Percentiles rank a stretch among this genome's conserved stretches.
phyloP scores from a whole-genome alignment of 2,797 vertebrate species.

The Anas bernieri region DNA sequence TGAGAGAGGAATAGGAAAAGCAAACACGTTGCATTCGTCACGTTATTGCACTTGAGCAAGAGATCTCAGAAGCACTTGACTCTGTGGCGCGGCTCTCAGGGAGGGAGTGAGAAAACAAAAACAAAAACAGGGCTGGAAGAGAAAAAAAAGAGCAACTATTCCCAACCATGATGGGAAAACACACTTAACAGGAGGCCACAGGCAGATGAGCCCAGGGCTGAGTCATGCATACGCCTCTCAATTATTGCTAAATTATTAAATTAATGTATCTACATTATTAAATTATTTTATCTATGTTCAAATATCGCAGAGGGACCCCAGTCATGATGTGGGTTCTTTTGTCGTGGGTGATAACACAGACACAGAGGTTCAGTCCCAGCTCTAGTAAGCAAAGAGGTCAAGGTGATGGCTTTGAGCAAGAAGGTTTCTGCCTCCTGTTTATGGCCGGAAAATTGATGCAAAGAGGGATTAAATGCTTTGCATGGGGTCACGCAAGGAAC shows the following conservation, averaged over 20 bases:
- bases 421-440: not conserved
- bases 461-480: not conserved
- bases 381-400: not conserved
- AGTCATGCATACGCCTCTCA: not conserved
- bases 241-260: not conserved
- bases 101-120: not conserved
- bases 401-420: not conserved
- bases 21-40: not conserved
- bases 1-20: not conserved
- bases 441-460: not conserved
- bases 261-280: not conserved
- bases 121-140: not conserved
- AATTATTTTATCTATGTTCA: not conserved
- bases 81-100: not conserved
- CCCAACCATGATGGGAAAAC: not conserved
- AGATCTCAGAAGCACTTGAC: not conserved
- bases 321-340: accelerated
- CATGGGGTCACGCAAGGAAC: not conserved
- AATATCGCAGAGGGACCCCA: not conserved
- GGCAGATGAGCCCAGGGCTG: not conserved
- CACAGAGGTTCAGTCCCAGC: not conserved
- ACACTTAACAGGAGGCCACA: not conserved
- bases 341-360: not conserved
- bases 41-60: not conserved
- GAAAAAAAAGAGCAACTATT: not conserved